Percentiles rank a stretch among this genome's conserved stretches.
phyloP scores from a whole-genome alignment of 2,113 vertebrate genomes.

The Halcyon senegalensis region DNA sequence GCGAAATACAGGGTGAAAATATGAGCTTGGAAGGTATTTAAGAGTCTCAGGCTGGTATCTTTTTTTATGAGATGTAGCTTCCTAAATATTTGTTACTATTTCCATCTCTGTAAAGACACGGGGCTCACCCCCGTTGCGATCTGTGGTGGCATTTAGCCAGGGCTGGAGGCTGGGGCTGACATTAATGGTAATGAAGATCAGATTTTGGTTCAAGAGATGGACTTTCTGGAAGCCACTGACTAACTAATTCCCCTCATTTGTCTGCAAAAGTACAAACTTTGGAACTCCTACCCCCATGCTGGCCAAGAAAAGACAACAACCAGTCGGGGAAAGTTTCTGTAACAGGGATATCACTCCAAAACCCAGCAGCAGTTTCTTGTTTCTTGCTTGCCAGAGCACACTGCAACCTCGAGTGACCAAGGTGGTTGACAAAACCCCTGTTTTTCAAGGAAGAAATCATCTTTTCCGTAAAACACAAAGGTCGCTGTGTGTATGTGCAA shows the following conservation, averaged over 20 bases:
- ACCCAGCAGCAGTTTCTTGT: not conserved
- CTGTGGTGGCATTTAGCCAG: not conserved
- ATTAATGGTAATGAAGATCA: not conserved
- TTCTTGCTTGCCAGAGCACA: not conserved
- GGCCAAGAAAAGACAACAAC: conserved; percentile 1
- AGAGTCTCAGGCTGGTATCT: not conserved
- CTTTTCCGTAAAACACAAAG: not conserved
- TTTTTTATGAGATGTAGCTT: not conserved
- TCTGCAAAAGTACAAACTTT: not conserved
- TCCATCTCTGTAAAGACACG: not conserved
- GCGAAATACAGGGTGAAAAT: fast-evolving
- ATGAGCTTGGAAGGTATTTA: not conserved
- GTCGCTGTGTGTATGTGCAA: not conserved
- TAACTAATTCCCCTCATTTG: not conserved
- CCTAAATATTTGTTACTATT: not conserved
- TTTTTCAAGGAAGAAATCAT: conserved; percentile 28
- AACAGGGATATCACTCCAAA: not conserved
- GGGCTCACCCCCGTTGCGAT: not conserved
- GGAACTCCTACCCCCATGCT: not conserved
- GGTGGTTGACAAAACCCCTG: not conserved
- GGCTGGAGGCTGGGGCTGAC: not conserved
- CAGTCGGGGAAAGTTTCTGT: not conserved
- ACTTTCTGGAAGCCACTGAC: not conserved
- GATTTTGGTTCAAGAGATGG: not conserved
- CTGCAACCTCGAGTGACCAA: not conserved